These are phyloP conservation scores for Dolichotis patagonum DNA, from an alignment of 2,113 vertebrate genomes.

Conservation along the genomic window DNA sequence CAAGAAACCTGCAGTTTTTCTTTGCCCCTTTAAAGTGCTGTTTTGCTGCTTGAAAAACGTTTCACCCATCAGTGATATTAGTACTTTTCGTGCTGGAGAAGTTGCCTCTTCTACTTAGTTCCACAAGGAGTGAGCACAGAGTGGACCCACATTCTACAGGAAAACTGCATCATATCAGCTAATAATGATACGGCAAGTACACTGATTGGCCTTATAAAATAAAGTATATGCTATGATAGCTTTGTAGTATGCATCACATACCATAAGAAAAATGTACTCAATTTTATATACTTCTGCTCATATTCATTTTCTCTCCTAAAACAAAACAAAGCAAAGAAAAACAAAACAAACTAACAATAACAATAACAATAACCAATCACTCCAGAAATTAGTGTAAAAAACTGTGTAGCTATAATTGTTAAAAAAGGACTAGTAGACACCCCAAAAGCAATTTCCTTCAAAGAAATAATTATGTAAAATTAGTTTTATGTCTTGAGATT, in stretches of 20 bases:
- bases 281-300: background rate
- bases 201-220: conserved; percentile 49
- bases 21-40: conserved; percentile 42
- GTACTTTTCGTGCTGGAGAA: conserved; percentile 52
- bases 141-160: conserved; percentile 45
- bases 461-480: conserved; percentile 21
- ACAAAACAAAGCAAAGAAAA: background rate
- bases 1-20: conserved; percentile 25
- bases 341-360: no score
- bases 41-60: conserved; percentile 54
- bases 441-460: background rate
- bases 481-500: background rate
- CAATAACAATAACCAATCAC: background rate
- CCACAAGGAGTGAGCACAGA: conserved; percentile 60
- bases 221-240: background rate
- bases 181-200: conserved; percentile 55
- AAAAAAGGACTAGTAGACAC: background rate
- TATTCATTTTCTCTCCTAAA: background rate
- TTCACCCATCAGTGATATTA: conserved; percentile 14
- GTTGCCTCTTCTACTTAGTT: conserved; percentile 43
- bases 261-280: conserved; percentile 51
- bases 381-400: background rate
- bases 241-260: background rate
- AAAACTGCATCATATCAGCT: conserved; percentile 56
- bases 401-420: background rate